Conservation (phyloP, 23 tunicate genomes). For the Phallusia fumigata region DNA sequence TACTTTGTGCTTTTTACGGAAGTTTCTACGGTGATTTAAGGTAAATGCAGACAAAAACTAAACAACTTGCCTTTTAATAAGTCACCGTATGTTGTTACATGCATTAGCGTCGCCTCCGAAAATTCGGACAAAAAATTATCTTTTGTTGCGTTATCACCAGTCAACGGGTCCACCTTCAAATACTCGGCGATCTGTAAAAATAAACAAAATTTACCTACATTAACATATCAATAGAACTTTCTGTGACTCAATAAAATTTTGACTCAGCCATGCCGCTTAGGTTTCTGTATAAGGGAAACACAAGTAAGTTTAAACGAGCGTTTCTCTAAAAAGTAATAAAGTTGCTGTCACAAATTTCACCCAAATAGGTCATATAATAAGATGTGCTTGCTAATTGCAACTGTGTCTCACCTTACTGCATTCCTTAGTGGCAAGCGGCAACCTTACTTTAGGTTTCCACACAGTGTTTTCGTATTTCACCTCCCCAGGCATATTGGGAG, state of each 20-base stretch:
- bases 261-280: too few species aligned
- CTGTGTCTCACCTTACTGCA: slow-evolving; percentile 37
- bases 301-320: too few species aligned
- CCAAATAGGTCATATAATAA: too few species aligned
- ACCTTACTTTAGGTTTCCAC: slow-evolving; percentile 47
- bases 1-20: too few species aligned
- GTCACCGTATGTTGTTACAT: slow-evolving; percentile 53
- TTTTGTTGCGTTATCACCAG: slow-evolving; percentile 60
- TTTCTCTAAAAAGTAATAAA: too few species aligned
- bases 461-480: slow-evolving; percentile 18
- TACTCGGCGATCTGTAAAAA: slow-evolving; percentile 60
- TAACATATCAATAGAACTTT: too few species aligned
- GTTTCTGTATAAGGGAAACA: too few species aligned
- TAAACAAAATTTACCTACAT: background rate
- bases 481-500: slow-evolving; percentile 28
- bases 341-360: too few species aligned
- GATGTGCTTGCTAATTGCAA: too few species aligned
- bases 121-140: slow-evolving; percentile 38
- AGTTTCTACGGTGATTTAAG: too few species aligned
- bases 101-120: slow-evolving; percentile 39
- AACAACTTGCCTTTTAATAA: slow-evolving; percentile 47
- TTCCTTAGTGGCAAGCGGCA: slow-evolving; percentile 54
- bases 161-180: slow-evolving; percentile 42
- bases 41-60: too few species aligned
- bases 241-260: too few species aligned